Percentiles rank a stretch among this genome's conserved stretches.
phyloP scores from a whole-genome alignment of 2,797 vertebrate species.

The Lagocephalus sceleratus region DNA sequence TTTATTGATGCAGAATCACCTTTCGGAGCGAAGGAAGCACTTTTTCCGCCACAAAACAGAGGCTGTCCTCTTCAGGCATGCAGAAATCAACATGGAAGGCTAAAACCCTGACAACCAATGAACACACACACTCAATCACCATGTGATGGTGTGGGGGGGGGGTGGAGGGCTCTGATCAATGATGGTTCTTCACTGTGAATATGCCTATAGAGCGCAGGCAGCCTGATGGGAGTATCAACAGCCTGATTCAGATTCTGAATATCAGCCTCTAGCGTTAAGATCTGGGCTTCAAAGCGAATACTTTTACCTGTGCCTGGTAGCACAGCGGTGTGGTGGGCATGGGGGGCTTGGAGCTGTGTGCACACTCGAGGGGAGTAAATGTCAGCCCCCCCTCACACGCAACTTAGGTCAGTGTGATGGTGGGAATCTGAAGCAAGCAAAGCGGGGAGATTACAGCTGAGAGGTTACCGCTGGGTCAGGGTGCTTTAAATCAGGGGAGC shows the following conservation, averaged over 20 bases:
- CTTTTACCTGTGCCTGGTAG: constrained; percentile 24
- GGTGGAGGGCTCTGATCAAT: too few relatives aligned
- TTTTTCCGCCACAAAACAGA: too few relatives aligned
- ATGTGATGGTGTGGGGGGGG: too few relatives aligned
- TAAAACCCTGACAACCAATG: too few relatives aligned
- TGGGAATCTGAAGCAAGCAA: constrained; percentile 9
- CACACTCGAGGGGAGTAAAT: constrained; percentile 7
- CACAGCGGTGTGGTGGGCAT: constrained; percentile 3
- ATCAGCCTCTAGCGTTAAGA: constrained; percentile 4
- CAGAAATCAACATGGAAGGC: too few relatives aligned
- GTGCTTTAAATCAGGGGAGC: too few relatives aligned
- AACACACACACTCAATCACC: too few relatives aligned
- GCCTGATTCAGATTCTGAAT: neutral
- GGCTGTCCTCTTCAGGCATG: too few relatives aligned
- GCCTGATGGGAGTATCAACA: too few relatives aligned
- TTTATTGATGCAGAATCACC: neutral
- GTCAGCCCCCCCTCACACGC: neutral
- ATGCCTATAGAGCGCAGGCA: too few relatives aligned
- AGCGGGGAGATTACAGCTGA: constrained; percentile 11
- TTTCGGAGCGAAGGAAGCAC: too few relatives aligned
- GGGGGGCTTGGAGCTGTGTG: constrained; percentile 14
- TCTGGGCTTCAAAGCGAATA: constrained; percentile 13
- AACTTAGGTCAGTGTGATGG: constrained; percentile 5
- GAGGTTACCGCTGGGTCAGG: constrained; percentile 19
- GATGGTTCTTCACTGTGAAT: too few relatives aligned